phyloP scores from a whole-genome alignment of 2,113 vertebrate species.

The Myrmophylax atrothorax region DNA sequence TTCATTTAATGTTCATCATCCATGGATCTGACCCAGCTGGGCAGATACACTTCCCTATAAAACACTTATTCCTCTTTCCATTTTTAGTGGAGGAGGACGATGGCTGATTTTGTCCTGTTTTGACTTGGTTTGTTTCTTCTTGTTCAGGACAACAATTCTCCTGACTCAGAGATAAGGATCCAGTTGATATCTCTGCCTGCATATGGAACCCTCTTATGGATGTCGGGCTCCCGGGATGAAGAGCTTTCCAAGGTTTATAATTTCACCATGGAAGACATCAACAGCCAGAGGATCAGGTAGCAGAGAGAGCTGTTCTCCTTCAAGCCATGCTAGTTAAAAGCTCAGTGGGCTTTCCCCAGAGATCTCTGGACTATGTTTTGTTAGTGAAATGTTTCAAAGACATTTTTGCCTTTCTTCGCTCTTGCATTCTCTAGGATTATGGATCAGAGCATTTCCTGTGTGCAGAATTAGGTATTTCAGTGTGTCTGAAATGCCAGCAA shows the following conservation, averaged over 20 bases:
- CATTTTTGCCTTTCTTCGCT: background rate
- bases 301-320: background rate
- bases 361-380: background rate
- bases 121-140: background rate
- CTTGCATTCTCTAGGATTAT: background rate
- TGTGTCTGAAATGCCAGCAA: background rate
- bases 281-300: slow-evolving; percentile 86
- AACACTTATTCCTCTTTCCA: background rate
- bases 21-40: background rate
- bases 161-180: slow-evolving; percentile 86
- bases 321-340: background rate
- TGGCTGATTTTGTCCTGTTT: background rate
- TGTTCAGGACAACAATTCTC: slow-evolving; percentile 85
- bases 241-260: slow-evolving; percentile 85
- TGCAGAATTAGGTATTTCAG: background rate
- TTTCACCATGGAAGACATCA: slow-evolving; percentile 95
- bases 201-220: slow-evolving; percentile 84
- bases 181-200: slow-evolving; percentile 87
- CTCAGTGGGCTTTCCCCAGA: background rate
- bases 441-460: background rate
- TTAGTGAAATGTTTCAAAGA: background rate
- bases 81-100: background rate
- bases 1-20: background rate
- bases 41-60: background rate
- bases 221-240: slow-evolving; percentile 59